Percentiles rank a stretch among this genome's conserved stretches.
phyloP scores from a whole-genome alignment of 2,797 vertebrate genomes.

The Anabacerthia variegaticeps region DNA sequence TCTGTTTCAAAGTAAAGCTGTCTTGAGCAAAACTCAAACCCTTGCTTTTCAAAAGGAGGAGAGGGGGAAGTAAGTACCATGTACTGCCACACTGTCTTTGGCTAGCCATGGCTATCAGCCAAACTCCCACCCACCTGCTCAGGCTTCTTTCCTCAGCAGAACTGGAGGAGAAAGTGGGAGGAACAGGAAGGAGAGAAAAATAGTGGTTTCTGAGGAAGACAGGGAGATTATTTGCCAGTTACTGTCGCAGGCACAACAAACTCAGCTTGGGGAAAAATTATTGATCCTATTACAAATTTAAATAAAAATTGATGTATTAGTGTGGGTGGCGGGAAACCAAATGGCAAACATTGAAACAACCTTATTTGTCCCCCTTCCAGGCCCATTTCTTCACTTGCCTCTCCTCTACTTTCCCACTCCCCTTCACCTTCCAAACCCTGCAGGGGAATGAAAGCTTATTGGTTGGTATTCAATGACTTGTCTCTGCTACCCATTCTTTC shows the following conservation, averaged over 20 bases:
- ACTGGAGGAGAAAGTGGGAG: not conserved
- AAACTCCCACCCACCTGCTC: not conserved
- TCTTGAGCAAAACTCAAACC: not conserved
- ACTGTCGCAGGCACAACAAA: not conserved
- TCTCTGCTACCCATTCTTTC: not conserved
- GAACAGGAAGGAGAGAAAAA: not conserved
- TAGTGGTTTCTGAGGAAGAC: not conserved
- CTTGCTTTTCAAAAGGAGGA: not conserved
- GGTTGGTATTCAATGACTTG: not conserved
- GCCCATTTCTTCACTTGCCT: not conserved
- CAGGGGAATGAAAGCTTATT: rapidly evolving
- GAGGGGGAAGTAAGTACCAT: not conserved
- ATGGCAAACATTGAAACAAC: not conserved
- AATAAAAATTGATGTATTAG: not conserved
- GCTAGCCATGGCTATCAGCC: not conserved
- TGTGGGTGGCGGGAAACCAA: not conserved
- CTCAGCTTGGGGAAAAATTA: not conserved
- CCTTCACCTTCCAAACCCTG: rapidly evolving
- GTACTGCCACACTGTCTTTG: not conserved
- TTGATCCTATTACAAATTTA: not conserved
- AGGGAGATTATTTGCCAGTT: not conserved
- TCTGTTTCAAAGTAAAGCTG: not conserved
- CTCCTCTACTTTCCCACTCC: rapidly evolving
- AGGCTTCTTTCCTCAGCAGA: not conserved
- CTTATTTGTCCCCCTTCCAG: not conserved